These are phyloP conservation scores for Trachelus stipa DNA, from an alignment of 2,888 invertebrate genomes.

Conservation along the genomic window DNA sequence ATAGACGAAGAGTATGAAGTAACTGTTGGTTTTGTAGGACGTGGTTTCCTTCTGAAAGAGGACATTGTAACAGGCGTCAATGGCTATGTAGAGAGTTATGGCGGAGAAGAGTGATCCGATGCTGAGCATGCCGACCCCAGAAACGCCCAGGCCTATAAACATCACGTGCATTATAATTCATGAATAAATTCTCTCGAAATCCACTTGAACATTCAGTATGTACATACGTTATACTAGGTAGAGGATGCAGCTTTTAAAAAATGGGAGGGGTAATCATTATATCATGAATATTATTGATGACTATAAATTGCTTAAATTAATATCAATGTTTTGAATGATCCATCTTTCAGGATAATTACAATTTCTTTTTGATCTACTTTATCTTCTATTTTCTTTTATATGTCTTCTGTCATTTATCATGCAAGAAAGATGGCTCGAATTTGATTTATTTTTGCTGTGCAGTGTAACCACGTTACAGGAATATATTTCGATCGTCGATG, in stretches of 20 bases:
- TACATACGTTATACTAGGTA: not conserved
- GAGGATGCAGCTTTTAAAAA: not conserved
- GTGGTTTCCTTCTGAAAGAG: slow-evolving; percentile 52
- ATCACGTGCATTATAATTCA: slow-evolving; percentile 9
- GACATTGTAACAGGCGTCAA: slow-evolving; percentile 52
- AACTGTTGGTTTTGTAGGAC: slow-evolving; percentile 51
- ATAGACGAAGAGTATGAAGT: slow-evolving; percentile 54
- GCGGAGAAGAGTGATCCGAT: slow-evolving; percentile 49
- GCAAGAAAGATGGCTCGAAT: too few relatives aligned
- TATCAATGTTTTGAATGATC: not conserved
- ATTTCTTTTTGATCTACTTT: too few relatives aligned
- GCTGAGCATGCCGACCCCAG: slow-evolving; percentile 51
- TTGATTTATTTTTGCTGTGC: too few relatives aligned
- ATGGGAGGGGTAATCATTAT: not conserved
- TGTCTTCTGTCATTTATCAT: too few relatives aligned
- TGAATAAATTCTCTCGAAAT: slow-evolving; percentile 6
- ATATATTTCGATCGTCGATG: too few relatives aligned
- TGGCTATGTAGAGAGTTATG: slow-evolving; percentile 52
- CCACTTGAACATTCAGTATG: not conserved
- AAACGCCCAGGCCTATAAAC: slow-evolving; percentile 54
- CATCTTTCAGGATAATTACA: not conserved
- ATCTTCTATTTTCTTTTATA: too few relatives aligned
- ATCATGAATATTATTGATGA: not conserved
- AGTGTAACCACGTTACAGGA: too few relatives aligned
- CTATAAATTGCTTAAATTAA: not conserved